Base-by-base conservation (phyloP, 2,797 vertebrate genomes). In the Xenops minutus region DNA sequence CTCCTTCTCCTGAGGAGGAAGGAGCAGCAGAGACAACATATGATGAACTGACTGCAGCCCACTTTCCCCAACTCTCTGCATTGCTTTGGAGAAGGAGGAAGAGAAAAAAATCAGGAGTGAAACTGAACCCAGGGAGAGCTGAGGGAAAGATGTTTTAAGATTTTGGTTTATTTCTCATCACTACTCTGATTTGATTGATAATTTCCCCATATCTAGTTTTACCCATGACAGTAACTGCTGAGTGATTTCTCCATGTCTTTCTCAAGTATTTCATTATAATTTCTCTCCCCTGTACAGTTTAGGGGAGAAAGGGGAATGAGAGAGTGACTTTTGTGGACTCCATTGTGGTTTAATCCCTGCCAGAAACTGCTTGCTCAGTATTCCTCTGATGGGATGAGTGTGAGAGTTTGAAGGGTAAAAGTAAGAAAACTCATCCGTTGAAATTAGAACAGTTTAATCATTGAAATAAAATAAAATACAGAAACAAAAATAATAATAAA, bases 1-100 rank as follows among this genome's bases (percentile, higher is more conserved):
- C 10, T 54, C 18, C 46, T 61, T 61, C 74, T 48, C 12, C 22
- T 3, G 2, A 48, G 12, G 69, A 61, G 30, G 22, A 68, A 43
- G 55, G 36, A 48, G 13, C 18, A 62, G 18, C 15, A 55, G 46
- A 54, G 26, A 41, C 34, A 58, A 26, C 20, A 36, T 0, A 0
- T 55, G 41, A 68, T 48, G 41, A 74, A 24, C 48, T 61, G 69
- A 32, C 21, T 10, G 19, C 34, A 67, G 7, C 5, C 29, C 24
- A 1, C 10, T 61, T 16, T 7, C 11, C 7, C 7, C 9, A 6
- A 6, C 3, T 2, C 9, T 6, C 34, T 74, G 26, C 3, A 3
- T 36, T 54, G 21, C 54, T 55, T 9, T 32, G 7, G 6, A 24
- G 6, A 8, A 66, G 9, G 21, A 80, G 22, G 12, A 73, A 26